Conservation (phyloP, 2,797 vertebrate species). For the Paramormyrops hopkinsi region DNA sequence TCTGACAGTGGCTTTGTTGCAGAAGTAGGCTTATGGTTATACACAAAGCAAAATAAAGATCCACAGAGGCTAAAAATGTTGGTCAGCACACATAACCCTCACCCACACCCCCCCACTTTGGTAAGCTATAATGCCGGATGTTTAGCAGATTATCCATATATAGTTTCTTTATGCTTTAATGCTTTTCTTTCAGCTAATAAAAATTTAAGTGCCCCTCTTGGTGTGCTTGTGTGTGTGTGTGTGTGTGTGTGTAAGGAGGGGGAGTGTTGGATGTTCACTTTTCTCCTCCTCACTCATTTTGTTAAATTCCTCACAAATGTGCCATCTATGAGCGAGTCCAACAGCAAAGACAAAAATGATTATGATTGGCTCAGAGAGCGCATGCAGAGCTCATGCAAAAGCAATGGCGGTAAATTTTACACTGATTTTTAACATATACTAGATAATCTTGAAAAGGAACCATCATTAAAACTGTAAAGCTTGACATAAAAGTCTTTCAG, state of each 20-base stretch:
- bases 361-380: too few species aligned
- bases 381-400: not conserved
- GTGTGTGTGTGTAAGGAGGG: too few species aligned
- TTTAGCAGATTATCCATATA: not conserved
- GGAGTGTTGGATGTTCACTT: too few species aligned
- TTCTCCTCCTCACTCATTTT: too few species aligned
- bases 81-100: too few species aligned
- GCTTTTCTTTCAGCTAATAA: not conserved
- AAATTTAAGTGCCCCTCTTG: not conserved
- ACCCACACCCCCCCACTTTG: not conserved
- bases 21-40: not conserved
- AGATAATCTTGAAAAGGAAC: too few species aligned
- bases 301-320: too few species aligned
- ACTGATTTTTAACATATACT: not conserved
- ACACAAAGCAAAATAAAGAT: not conserved
- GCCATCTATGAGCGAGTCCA: too few species aligned
- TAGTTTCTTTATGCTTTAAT: not conserved
- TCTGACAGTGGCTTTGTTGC: not conserved
- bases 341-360: too few species aligned
- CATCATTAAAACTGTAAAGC: too few species aligned
- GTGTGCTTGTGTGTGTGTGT: not conserved
- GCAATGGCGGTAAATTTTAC: not conserved
- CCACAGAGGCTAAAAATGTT: not conserved
- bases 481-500: not conserved
- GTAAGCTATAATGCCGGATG: not conserved